phyloP scores from a whole-genome alignment of 2,888 invertebrate genomes.

The Philopedon plagiatum region DNA sequence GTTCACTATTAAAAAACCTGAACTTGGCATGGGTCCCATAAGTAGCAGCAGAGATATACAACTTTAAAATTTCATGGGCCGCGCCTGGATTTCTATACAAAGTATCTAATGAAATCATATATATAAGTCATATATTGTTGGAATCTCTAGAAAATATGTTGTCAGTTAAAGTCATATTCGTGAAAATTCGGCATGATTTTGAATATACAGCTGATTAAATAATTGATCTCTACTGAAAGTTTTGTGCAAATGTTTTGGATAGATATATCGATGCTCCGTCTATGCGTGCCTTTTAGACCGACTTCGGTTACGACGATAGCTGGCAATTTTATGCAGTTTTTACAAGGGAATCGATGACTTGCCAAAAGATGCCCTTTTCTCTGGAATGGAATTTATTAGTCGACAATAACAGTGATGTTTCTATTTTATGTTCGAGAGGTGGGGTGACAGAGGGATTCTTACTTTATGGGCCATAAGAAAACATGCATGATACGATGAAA shows the following conservation, averaged over 20 bases:
- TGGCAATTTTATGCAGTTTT: constrained; percentile 32
- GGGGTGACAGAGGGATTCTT: background rate
- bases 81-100: too few species aligned
- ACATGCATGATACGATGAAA: constrained; percentile 13
- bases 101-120: too few species aligned
- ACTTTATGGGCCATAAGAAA: constrained; percentile 15
- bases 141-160: too few species aligned
- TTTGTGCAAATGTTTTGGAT: background rate
- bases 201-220: too few species aligned
- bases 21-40: too few species aligned
- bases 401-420: constrained; percentile 33
- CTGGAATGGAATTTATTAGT: constrained; percentile 24
- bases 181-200: too few species aligned
- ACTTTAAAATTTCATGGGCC: too few species aligned
- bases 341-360: constrained; percentile 27
- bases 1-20: too few species aligned
- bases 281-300: background rate
- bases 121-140: too few species aligned
- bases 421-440: constrained; percentile 22
- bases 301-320: constrained; percentile 24
- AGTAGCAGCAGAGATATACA: too few species aligned
- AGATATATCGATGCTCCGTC: constrained; percentile 12
- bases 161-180: too few species aligned
- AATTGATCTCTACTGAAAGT: too few species aligned
- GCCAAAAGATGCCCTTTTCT: constrained; percentile 34